Conservation (phyloP, 2,113 vertebrate genomes). For the Platycercus adscitus region DNA sequence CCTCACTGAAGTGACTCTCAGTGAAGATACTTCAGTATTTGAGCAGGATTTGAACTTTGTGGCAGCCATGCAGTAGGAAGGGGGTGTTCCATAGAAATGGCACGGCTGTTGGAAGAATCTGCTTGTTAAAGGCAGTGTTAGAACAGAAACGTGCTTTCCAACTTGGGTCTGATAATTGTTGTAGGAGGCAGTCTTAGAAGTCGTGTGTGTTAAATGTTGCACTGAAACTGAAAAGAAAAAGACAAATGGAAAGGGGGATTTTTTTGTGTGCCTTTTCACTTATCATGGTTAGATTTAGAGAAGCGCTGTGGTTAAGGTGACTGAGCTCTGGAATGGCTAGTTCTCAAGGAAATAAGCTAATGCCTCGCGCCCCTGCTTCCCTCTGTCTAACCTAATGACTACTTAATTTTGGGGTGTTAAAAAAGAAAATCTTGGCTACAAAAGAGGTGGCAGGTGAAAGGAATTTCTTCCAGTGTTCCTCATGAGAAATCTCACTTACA, state of each 20-base stretch:
- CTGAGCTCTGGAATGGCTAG: not conserved
- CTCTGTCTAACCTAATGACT: not conserved
- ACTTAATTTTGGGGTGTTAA: not conserved
- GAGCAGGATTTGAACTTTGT: not conserved
- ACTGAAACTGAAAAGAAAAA: not conserved
- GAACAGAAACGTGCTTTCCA: not conserved
- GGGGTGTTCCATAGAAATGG: not conserved
- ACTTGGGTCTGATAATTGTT: accelerated
- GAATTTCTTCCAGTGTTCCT: not conserved
- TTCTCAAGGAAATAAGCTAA: not conserved
- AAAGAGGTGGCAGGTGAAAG: not conserved
- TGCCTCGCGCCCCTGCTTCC: accelerated
- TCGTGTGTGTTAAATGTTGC: not conserved
- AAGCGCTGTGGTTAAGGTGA: not conserved
- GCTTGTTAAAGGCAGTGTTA: not conserved
- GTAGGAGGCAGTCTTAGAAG: not conserved
- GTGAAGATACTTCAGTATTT: not conserved
- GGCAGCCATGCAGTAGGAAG: not conserved
- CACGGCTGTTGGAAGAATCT: not conserved
- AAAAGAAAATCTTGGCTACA: not conserved
- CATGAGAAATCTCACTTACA: not conserved
- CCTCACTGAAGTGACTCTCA: not conserved
- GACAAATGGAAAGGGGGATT: not conserved
- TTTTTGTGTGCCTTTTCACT: not conserved
- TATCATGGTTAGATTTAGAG: not conserved